Conservation (phyloP, 35 echinoderm and acorn worm genomes). For the Ophiothrix spiculata region DNA sequence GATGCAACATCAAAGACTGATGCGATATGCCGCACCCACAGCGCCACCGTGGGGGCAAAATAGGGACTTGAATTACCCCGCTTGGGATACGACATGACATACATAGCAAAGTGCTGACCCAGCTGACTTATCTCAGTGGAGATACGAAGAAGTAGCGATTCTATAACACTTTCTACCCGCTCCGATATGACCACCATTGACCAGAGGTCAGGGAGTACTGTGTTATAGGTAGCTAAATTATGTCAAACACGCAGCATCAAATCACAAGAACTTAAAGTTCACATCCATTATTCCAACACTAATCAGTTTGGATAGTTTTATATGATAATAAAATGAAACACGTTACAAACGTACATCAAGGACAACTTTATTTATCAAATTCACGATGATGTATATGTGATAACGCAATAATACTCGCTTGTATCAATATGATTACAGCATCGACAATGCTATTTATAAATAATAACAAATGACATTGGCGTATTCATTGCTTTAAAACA, state of each 20-base stretch:
- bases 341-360: too few species aligned
- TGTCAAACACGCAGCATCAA: background rate
- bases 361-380: too few species aligned
- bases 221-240: background rate
- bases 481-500: too few species aligned
- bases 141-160: background rate
- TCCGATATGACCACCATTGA: background rate
- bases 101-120: background rate
- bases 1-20: background rate
- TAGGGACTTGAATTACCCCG: background rate
- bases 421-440: too few species aligned
- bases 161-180: background rate
- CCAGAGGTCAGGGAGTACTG: background rate
- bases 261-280: background rate
- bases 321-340: background rate
- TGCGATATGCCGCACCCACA: background rate
- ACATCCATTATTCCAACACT: background rate
- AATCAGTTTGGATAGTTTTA: background rate
- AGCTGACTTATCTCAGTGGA: background rate
- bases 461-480: too few species aligned
- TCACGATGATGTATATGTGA: too few species aligned
- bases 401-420: too few species aligned
- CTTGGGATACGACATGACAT: background rate
- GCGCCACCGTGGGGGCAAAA: background rate
- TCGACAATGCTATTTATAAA: too few species aligned